phyloP scores from a whole-genome alignment of 2,797 vertebrate species.

The Sebastes wilsoni region DNA sequence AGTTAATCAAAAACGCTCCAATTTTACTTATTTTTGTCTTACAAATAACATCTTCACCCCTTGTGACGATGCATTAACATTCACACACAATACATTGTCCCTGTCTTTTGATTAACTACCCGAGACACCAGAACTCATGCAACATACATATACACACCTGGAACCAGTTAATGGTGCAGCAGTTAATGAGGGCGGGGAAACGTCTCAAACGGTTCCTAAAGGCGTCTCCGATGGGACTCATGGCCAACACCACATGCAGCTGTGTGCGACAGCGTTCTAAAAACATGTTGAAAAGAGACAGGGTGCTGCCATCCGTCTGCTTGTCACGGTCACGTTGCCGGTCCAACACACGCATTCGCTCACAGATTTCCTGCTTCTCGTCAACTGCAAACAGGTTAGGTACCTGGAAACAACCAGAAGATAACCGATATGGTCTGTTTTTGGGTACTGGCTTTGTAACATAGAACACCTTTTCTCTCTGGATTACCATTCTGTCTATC shows the following conservation, averaged over 20 bases:
- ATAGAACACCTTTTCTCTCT: background rate
- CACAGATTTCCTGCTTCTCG: slow-evolving; percentile 92
- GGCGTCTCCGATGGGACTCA: slow-evolving; percentile 93
- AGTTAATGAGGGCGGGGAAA: slow-evolving; percentile 96
- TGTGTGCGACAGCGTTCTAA: slow-evolving; percentile 90
- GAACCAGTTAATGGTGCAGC: slow-evolving; percentile 98
- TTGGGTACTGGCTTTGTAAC: background rate
- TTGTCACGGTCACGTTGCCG: slow-evolving; percentile 87
- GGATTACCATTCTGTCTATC: background rate
- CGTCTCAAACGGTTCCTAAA: slow-evolving; percentile 88
- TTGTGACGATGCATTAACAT: background rate
- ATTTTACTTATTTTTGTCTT: background rate
- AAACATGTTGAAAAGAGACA: slow-evolving; percentile 93
- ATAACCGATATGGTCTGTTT: background rate
- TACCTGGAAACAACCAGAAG: slow-evolving; percentile 66
- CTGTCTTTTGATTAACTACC: background rate
- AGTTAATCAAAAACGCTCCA: background rate
- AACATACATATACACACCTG: slow-evolving; percentile 85
- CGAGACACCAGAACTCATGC: background rate
- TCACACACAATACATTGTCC: background rate
- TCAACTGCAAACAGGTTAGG: slow-evolving; percentile 90
- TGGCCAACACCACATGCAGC: slow-evolving; percentile 90
- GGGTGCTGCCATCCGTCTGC: slow-evolving; percentile 89
- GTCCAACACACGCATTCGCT: slow-evolving; percentile 89
- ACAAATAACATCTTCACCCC: background rate